Conservation (phyloP, 2,797 vertebrate genomes). For the Malacoctenus gilli region DNA sequence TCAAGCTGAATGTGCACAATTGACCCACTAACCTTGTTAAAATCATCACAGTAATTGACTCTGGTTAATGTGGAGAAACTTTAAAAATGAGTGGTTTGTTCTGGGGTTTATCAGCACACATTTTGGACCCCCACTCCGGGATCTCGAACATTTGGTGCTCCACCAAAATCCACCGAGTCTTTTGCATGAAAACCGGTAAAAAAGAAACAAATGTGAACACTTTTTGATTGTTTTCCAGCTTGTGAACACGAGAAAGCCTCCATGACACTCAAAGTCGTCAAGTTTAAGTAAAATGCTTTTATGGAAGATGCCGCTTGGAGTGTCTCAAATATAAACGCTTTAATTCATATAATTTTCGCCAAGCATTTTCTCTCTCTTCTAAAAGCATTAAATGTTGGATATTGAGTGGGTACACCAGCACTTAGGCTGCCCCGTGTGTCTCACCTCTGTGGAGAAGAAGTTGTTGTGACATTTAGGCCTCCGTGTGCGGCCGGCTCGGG, state of each 20-base stretch:
- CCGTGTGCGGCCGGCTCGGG: constrained; percentile 48
- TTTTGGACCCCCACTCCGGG: too few relatives aligned
- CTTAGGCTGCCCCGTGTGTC: constrained; percentile 76
- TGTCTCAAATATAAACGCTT: constrained; percentile 50
- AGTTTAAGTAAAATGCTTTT: constrained; percentile 60
- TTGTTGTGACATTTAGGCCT: constrained; percentile 84
- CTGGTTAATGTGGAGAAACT: too few relatives aligned
- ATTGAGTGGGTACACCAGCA: constrained; percentile 61
- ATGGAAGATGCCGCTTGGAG: constrained; percentile 35
- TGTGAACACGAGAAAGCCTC: constrained; percentile 18
- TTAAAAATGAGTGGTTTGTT: too few relatives aligned
- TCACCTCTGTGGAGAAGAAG: constrained; percentile 80
- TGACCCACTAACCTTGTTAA: too few relatives aligned
- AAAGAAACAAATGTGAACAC: neutral
- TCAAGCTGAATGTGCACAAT: too few relatives aligned
- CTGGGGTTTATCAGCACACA: too few relatives aligned
- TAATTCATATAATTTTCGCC: constrained; percentile 66
- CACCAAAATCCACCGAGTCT: neutral
- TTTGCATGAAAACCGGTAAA: neutral
- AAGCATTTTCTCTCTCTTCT: constrained; percentile 27
- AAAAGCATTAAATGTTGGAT: constrained; percentile 53
- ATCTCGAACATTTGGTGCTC: too few relatives aligned
- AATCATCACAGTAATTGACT: too few relatives aligned
- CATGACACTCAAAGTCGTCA: constrained; percentile 21
- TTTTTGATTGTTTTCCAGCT: neutral